A percentile compares a stretch with the other conserved stretches of the same genome.
Conservation (phyloP, 2,797 vertebrate genomes). For the Dallia pectoralis region DNA sequence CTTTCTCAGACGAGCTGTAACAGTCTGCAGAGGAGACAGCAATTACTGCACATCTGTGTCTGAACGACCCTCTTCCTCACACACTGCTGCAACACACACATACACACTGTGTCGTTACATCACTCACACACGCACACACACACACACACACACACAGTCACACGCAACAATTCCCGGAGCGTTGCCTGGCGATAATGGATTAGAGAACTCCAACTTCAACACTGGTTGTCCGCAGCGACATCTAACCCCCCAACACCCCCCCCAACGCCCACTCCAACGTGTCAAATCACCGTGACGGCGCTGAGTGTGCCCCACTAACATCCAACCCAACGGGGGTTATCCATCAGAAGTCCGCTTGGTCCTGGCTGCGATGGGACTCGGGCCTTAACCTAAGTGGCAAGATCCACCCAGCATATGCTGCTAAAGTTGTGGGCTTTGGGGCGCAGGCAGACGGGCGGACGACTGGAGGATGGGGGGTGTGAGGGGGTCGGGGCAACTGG, state of each 20-base stretch:
- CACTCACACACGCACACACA: constrained; percentile 13
- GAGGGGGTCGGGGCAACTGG: not conserved
- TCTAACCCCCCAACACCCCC: not conserved
- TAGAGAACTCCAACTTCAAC: constrained; percentile 65
- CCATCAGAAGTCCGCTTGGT: constrained; percentile 68
- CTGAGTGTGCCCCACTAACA: constrained; percentile 18
- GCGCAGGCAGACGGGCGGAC: constrained; percentile 6
- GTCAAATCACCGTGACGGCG: constrained; percentile 51
- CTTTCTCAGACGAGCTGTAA: constrained; percentile 54
- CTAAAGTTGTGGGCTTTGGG: constrained; percentile 30
- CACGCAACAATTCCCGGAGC: constrained; percentile 64
- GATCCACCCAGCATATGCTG: constrained; percentile 47
- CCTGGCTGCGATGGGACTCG: constrained; percentile 58
- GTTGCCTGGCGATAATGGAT: constrained; percentile 67
- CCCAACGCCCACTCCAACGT: not conserved
- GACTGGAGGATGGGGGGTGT: not conserved
- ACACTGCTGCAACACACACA: constrained; percentile 16
- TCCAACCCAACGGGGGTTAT: constrained; percentile 53
- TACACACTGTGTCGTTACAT: constrained; percentile 12
- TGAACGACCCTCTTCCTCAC: constrained; percentile 29
- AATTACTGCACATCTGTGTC: constrained; percentile 68
- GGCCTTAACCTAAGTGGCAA: constrained; percentile 14
- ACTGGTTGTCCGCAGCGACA: constrained; percentile 8
- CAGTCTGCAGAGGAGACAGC: constrained; percentile 65
- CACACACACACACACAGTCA: not conserved